phyloP scores from a whole-genome alignment of 2,797 vertebrate genomes.

The Myotis vivesi region DNA sequence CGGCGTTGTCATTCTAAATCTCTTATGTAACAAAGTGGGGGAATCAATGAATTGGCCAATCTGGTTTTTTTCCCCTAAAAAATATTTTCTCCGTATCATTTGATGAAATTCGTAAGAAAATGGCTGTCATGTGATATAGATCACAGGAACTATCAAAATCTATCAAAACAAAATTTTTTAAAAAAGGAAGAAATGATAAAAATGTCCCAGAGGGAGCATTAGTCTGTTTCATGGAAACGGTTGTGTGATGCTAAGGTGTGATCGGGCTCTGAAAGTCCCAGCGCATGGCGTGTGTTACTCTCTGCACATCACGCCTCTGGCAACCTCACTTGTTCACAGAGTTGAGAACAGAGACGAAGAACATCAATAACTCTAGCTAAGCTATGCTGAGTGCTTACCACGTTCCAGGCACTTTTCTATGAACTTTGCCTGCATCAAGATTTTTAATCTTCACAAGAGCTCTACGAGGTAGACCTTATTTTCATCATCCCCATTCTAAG shows the following conservation, averaged over 20 bases:
- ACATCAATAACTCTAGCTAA: neutral
- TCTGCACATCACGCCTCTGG: neutral
- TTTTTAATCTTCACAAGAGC: neutral
- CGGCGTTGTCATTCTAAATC: neutral
- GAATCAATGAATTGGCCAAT: neutral
- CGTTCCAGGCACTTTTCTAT: neutral
- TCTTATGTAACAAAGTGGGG: neutral
- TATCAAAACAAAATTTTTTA: neutral
- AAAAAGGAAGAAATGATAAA: neutral
- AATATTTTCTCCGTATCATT: neutral
- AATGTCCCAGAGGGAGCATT: neutral
- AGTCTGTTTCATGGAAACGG: neutral
- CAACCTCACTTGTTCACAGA: neutral
- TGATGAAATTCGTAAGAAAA: neutral
- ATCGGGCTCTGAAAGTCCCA: neutral
- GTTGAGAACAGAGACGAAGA: neutral
- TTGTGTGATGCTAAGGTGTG: neutral
- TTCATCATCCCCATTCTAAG: neutral
- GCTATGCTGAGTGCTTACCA: neutral
- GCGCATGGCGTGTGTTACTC: fast-evolving
- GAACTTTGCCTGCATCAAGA: neutral
- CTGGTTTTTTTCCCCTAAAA: neutral
- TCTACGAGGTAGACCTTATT: neutral
- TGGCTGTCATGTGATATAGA: neutral
- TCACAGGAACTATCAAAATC: neutral